A percentile compares a stretch with the other conserved stretches of the same genome.
These are phyloP conservation scores for Hyla sarda DNA, from an alignment of 2,113 vertebrate genomes.

Conservation along the genomic window DNA sequence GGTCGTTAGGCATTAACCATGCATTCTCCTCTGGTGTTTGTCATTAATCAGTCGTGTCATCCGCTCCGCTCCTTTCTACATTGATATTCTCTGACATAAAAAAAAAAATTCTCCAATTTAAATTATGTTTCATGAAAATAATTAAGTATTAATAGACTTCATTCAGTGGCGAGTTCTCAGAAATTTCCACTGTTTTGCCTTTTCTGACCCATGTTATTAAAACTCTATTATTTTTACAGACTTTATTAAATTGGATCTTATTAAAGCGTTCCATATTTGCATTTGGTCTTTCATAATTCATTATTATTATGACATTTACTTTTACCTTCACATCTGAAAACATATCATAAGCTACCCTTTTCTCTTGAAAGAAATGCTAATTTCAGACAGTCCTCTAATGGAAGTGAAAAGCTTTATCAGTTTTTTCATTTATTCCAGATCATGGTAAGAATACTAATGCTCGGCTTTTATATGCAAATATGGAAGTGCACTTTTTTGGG, in stretches of 20 bases:
- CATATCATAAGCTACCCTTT: constrained; percentile 99
- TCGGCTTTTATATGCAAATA: constrained; percentile 86
- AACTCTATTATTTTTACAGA: constrained; percentile 96
- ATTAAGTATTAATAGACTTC: constrained; percentile 87
- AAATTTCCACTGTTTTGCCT: constrained; percentile 86
- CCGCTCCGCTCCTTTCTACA: background rate
- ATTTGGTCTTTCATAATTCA: constrained; percentile 99
- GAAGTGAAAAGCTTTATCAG: constrained; percentile 99
- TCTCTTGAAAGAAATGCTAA: constrained; percentile 99
- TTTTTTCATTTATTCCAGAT: constrained; percentile 97
- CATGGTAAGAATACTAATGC: constrained; percentile 99
- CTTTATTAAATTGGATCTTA: constrained; percentile 99
- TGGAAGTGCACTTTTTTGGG: constrained; percentile 74
- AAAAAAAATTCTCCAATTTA: constrained; percentile 76
- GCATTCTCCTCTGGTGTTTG: constrained; percentile 10
- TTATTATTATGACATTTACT: constrained; percentile 99
- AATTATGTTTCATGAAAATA: constrained; percentile 87
- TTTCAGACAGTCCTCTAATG: constrained; percentile 99
- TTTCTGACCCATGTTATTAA: constrained; percentile 87
- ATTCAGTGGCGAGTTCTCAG: constrained; percentile 81
- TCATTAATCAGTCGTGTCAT: constrained; percentile 52
- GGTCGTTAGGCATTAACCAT: background rate
- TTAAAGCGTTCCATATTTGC: constrained; percentile 99
- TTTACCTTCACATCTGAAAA: constrained; percentile 95
- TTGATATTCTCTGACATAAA: constrained; percentile 46